These are phyloP conservation scores for Arrhamphus sclerolepis DNA, from an alignment of 2,797 vertebrate species.

Conservation along the genomic window DNA sequence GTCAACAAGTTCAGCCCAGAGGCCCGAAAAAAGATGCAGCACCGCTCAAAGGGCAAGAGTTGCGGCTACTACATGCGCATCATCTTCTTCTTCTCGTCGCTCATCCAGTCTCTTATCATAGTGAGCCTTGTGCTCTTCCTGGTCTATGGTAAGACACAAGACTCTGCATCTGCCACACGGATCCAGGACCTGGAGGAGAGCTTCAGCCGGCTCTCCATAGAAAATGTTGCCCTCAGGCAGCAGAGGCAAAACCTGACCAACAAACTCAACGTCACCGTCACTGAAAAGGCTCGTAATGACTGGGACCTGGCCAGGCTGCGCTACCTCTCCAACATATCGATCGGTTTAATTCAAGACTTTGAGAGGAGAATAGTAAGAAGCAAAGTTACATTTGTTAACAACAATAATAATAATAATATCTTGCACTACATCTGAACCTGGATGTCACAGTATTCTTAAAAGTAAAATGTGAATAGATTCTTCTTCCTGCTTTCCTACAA, in stretches of 20 bases:
- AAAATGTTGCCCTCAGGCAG: slow-evolving; percentile 60
- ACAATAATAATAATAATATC: too few species aligned
- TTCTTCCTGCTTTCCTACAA: background rate
- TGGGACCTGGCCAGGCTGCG: slow-evolving; percentile 38
- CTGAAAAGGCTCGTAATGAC: slow-evolving; percentile 59
- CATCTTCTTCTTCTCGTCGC: slow-evolving; percentile 91
- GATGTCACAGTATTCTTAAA: too few species aligned
- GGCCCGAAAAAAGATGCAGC: slow-evolving; percentile 63
- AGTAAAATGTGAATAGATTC: too few species aligned
- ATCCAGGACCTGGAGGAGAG: slow-evolving; percentile 79
- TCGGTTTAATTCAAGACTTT: background rate
- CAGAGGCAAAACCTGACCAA: slow-evolving; percentile 78
- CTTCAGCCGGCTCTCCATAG: slow-evolving; percentile 70
- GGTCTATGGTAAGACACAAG: slow-evolving; percentile 88
- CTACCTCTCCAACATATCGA: slow-evolving; percentile 48
- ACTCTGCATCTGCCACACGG: slow-evolving; percentile 69
- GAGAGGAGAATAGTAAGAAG: slow-evolving; percentile 42
- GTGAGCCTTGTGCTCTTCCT: slow-evolving; percentile 94
- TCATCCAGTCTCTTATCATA: slow-evolving; percentile 95
- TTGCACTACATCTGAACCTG: too few species aligned
- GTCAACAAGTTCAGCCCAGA: slow-evolving; percentile 66
- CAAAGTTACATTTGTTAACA: too few species aligned
- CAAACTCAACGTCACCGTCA: slow-evolving; percentile 80
- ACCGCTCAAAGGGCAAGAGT: slow-evolving; percentile 74
- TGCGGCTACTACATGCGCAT: slow-evolving; percentile 92